Conservation (phyloP, 2,888 invertebrate genomes). For the Drosophila nr. perissopoda region DNA sequence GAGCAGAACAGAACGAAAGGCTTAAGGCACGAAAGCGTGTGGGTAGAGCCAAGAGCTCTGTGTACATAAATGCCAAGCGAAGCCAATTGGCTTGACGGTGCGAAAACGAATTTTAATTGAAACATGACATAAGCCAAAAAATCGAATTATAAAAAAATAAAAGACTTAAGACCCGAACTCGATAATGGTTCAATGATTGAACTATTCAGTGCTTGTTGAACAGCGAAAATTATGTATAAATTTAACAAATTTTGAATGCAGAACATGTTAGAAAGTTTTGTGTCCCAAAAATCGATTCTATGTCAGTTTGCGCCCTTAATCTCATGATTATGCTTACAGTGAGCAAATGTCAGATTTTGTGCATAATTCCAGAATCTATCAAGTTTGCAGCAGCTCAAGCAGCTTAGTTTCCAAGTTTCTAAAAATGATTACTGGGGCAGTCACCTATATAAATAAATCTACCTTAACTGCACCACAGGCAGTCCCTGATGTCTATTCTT, state of each 20-base stretch:
- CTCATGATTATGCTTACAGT: slow-evolving; percentile 19
- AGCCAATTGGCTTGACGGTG: slow-evolving; percentile 36
- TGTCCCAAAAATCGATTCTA: slow-evolving; percentile 2
- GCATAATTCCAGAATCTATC: not conserved
- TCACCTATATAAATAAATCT: not conserved
- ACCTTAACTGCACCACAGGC: not conserved
- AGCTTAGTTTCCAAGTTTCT: slow-evolving; percentile 4
- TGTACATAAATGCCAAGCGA: slow-evolving; percentile 18
- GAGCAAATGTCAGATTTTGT: not conserved
- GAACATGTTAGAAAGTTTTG: slow-evolving; percentile 69
- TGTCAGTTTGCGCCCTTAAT: slow-evolving; percentile 43
- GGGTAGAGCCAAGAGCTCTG: slow-evolving; percentile 43
- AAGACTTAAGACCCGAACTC: slow-evolving; percentile 57
- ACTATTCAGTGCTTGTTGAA: slow-evolving; percentile 27
- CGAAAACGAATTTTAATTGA: slow-evolving; percentile 47
- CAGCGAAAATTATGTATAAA: slow-evolving; percentile 38
- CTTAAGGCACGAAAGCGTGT: slow-evolving; percentile 52
- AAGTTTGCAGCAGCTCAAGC: slow-evolving; percentile 11
- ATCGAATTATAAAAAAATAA: slow-evolving; percentile 30
- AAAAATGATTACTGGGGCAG: not conserved
- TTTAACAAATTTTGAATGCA: slow-evolving; percentile 31
- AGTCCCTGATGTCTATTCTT: slow-evolving; percentile 14
- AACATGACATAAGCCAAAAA: slow-evolving; percentile 73
- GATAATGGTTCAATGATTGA: slow-evolving; percentile 27
- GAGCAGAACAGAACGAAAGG: slow-evolving; percentile 41